Evolutionary conservation across 2,888 invertebrate species (phyloP).

Genomic region (Psylliodes chrysocephalus): DNA sequence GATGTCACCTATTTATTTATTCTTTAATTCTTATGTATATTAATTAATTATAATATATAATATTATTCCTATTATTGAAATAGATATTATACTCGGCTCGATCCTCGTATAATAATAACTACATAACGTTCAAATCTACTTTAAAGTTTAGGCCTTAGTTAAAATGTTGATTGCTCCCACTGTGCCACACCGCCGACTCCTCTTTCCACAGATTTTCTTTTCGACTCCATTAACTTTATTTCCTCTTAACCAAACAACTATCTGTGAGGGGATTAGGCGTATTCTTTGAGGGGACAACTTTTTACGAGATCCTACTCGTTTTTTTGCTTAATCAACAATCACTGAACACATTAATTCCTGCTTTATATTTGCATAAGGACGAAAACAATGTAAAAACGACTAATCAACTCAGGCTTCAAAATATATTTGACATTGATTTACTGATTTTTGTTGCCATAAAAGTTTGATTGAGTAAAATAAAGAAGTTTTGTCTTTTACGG

Average conservation of each 20-base stretch:
- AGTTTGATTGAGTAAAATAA: no score
- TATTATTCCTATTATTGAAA: no score
- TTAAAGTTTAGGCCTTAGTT: no score
- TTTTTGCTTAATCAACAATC: conserved; percentile 11
- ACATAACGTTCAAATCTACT: no score
- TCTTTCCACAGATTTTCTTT: conserved; percentile 33
- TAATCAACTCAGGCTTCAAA: neutral
- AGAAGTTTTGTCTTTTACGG: no score
- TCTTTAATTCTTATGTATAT: no score
- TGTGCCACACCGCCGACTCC: neutral
- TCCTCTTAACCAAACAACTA: conserved; percentile 38
- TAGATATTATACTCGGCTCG: no score
- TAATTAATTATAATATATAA: no score
- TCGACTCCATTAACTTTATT: conserved; percentile 42
- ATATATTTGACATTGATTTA: no score
- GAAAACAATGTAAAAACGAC: neutral
- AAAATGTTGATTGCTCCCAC: neutral
- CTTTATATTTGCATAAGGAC: neutral
- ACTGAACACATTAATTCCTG: neutral
- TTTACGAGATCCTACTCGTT: neutral
- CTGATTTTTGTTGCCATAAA: no score
- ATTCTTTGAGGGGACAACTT: conserved; percentile 1
- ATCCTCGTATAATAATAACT: no score
- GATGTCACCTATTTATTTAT: no score
- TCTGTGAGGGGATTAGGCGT: conserved; percentile 29